Percentiles rank a stretch among this genome's conserved stretches.
Evolutionary conservation across 2,113 vertebrate genomes (phyloP).

Genomic region (Rhinoptilus africanus): DNA sequence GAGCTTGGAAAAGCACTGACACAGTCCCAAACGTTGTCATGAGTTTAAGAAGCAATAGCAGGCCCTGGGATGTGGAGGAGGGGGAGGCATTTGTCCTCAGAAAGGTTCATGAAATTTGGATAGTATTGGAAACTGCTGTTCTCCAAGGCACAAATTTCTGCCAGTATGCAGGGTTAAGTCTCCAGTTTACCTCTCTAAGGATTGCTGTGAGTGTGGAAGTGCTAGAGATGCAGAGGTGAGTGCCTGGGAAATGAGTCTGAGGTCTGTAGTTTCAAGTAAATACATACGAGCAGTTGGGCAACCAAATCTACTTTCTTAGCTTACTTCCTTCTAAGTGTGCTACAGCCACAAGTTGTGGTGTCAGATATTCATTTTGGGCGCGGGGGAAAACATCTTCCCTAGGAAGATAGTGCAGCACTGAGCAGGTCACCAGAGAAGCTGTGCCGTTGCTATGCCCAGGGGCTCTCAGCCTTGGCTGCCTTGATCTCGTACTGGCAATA

Average conservation of each 20-base stretch:
- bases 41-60: background rate
- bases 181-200: background rate
- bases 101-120: background rate
- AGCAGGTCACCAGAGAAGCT: background rate
- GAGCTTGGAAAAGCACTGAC: background rate
- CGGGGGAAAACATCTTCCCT: fast-evolving
- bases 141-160: background rate
- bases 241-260: background rate
- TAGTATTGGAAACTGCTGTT: background rate
- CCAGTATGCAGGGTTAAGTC: background rate
- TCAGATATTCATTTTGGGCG: background rate
- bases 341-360: background rate
- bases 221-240: background rate
- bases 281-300: fast-evolving
- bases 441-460: background rate
- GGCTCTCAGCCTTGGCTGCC: background rate
- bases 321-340: background rate
- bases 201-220: background rate
- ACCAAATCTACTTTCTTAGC: background rate
- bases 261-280: background rate
- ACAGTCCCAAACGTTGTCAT: background rate
- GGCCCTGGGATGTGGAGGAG: background rate
- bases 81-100: background rate
- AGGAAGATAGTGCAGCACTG: background rate
- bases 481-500: background rate